A percentile compares a stretch with the other conserved stretches of the same genome.
Conservation (phyloP, 1,140 invertebrate species). For the Gyrodactylus bullatarudis region DNA sequence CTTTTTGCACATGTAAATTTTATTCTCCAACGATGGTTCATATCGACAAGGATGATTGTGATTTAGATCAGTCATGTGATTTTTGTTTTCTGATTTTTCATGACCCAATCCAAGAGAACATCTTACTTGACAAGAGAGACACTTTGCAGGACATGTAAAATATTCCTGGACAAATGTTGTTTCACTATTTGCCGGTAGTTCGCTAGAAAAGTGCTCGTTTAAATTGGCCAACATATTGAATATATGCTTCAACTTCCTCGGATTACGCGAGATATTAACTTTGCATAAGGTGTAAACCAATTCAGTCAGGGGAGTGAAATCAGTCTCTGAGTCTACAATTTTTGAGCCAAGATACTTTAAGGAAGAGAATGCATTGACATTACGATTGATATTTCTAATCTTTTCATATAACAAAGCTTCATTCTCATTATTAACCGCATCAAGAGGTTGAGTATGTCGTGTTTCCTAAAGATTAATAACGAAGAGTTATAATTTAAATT, state of each 20-base stretch:
- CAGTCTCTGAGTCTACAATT: neutral
- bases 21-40: neutral
- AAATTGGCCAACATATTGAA: neutral
- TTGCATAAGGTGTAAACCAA: neutral
- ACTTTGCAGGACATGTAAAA: conserved; percentile 37
- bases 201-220: neutral
- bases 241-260: neutral
- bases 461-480: too few species aligned
- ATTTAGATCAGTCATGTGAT: neutral
- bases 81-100: neutral
- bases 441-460: conserved; percentile 27
- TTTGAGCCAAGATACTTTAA: neutral
- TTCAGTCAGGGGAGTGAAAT: neutral
- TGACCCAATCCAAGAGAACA: neutral
- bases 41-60: neutral
- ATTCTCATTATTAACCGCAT: neutral
- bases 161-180: conserved; percentile 41
- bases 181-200: neutral
- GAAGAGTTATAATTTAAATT: too few species aligned
- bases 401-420: neutral
- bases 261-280: neutral
- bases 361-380: neutral
- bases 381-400: neutral
- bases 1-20: neutral
- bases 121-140: conserved; percentile 30